phyloP scores from a whole-genome alignment of 2,113 vertebrate species.

The Lynx canadensis region DNA sequence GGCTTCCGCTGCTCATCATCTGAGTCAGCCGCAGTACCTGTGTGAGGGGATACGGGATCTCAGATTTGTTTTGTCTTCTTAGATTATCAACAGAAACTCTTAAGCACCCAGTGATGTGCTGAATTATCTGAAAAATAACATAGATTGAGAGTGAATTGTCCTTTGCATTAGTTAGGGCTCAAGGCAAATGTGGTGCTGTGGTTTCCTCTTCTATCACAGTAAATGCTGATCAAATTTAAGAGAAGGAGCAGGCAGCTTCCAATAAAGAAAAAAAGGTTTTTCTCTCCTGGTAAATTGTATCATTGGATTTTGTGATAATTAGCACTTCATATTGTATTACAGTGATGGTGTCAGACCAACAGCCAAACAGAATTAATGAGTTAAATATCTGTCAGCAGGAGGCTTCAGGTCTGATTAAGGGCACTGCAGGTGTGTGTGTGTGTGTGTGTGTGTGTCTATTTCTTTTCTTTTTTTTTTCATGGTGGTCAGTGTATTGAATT shows the following conservation, averaged over 20 bases:
- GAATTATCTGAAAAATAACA: slow-evolving; percentile 69
- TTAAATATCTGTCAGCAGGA: slow-evolving; percentile 74
- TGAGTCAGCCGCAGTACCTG: not conserved
- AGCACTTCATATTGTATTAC: slow-evolving; percentile 72
- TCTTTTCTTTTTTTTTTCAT: not conserved
- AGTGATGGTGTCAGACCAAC: slow-evolving; percentile 74
- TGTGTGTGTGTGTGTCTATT: too few relatives aligned
- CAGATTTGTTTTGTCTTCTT: slow-evolving; percentile 79
- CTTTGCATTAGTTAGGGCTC: slow-evolving; percentile 65
- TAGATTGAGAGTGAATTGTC: slow-evolving; percentile 54
- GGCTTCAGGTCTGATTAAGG: slow-evolving; percentile 76
- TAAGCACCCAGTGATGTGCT: slow-evolving; percentile 72
- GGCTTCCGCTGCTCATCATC: not conserved
- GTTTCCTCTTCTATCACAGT: slow-evolving; percentile 63
- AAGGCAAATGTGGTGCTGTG: slow-evolving; percentile 23
- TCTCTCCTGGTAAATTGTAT: slow-evolving; percentile 52
- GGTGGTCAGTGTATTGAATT: slow-evolving; percentile 58
- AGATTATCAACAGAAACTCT: slow-evolving; percentile 76
- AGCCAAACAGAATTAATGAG: slow-evolving; percentile 79
- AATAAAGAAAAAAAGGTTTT: slow-evolving; percentile 45
- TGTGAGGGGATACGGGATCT: slow-evolving; percentile 26
- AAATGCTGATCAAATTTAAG: slow-evolving; percentile 77
- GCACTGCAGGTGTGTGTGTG: slow-evolving; percentile 54
- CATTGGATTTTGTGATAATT: slow-evolving; percentile 58
- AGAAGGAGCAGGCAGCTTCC: slow-evolving; percentile 56